A percentile compares a stretch with the other conserved stretches of the same genome.
Conservation (phyloP, 30 jellyfish, hydroid and myxozoan genomes). For the Rhopilema esculentum region DNA sequence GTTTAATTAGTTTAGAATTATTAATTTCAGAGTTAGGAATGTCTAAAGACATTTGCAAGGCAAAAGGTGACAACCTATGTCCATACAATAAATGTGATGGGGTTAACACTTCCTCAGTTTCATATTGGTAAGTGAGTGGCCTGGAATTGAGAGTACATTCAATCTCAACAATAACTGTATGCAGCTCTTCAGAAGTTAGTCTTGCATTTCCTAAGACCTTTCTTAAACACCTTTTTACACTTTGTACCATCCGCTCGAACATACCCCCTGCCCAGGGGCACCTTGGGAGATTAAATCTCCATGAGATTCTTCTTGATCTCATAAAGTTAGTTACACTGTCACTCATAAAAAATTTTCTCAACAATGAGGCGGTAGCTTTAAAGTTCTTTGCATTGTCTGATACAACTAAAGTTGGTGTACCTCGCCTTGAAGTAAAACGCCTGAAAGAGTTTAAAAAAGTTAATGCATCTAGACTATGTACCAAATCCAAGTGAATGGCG, state of each 20-base stretch:
- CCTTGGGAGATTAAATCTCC: slow-evolving; percentile 19
- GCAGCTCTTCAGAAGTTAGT: slow-evolving; percentile 1
- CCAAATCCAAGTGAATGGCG: slow-evolving; percentile 31
- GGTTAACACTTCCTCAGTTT: slow-evolving; percentile 24
- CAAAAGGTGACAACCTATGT: not conserved
- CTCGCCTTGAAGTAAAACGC: slow-evolving; percentile 11
- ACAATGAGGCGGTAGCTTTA: not conserved
- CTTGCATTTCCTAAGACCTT: slow-evolving; percentile 7
- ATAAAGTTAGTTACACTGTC: not conserved
- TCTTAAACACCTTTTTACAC: slow-evolving; percentile 2
- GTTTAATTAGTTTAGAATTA: not conserved
- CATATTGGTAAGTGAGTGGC: slow-evolving; percentile 45
- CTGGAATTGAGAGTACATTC: slow-evolving; percentile 10
- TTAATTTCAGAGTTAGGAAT: not conserved
- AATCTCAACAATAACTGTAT: slow-evolving; percentile 32
- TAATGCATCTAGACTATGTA: not conserved
- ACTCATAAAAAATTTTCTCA: not conserved
- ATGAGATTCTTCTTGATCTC: slow-evolving; percentile 11
- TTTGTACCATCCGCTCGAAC: slow-evolving; percentile 17
- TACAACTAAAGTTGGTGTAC: slow-evolving; percentile 23
- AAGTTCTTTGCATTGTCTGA: slow-evolving; percentile 26
- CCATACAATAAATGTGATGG: slow-evolving; percentile 27
- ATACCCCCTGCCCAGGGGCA: slow-evolving; percentile 30
- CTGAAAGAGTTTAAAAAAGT: slow-evolving; percentile 19
- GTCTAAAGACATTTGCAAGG: not conserved